These are phyloP conservation scores for Betta splendens DNA, from an alignment of 2,797 vertebrate genomes.

Conservation along the genomic window DNA sequence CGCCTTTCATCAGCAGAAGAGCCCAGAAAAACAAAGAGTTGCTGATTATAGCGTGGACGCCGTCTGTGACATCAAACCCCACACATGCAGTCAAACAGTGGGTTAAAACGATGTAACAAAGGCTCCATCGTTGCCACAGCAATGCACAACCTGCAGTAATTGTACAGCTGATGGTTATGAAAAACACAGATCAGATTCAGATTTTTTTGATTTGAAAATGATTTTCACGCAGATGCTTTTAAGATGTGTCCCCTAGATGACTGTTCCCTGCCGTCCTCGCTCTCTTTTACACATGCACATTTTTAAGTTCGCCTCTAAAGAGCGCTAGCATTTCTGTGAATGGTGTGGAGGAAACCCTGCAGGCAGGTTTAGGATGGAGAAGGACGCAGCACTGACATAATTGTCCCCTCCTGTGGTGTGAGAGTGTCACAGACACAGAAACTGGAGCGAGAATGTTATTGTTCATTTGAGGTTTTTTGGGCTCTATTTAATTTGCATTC, in stretches of 20 bases:
- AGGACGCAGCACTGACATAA: conserved; percentile 23
- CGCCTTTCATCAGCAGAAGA: background rate
- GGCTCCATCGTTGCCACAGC: conserved; percentile 8
- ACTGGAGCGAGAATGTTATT: background rate
- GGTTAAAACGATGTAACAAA: conserved; percentile 14
- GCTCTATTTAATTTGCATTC: background rate
- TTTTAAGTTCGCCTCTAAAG: background rate
- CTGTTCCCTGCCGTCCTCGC: background rate
- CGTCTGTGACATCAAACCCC: background rate
- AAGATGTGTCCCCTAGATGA: conserved; percentile 1
- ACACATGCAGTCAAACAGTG: conserved; percentile 9
- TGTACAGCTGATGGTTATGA: background rate
- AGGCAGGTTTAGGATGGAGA: conserved; percentile 1
- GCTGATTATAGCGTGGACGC: conserved; percentile 1
- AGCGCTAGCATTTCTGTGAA: background rate
- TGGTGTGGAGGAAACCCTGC: background rate
- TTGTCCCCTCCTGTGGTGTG: conserved; percentile 7
- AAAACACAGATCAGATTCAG: too few relatives aligned
- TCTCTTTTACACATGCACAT: background rate
- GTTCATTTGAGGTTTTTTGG: background rate
- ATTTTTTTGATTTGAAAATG: too few relatives aligned
- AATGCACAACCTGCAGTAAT: background rate
- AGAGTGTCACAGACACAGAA: background rate
- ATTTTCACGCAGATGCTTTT: background rate
- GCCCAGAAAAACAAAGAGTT: conserved; percentile 6